Evolutionary conservation across 2,113 vertebrate species (phyloP).

Genomic region (Meles meles): DNA sequence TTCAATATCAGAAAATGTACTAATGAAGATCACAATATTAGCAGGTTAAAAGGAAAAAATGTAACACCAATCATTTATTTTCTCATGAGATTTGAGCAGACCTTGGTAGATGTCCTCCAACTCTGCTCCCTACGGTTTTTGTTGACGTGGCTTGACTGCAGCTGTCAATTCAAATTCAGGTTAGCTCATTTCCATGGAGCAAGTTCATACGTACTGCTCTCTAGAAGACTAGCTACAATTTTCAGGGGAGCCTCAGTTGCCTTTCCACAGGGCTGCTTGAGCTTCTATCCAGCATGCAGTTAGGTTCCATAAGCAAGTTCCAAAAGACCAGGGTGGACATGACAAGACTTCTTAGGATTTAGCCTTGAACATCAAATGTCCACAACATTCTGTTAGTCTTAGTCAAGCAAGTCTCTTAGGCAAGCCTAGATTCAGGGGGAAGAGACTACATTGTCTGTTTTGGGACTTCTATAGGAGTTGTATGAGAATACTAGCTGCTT

Average conservation of each 20-base stretch:
- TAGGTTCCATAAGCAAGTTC: not conserved
- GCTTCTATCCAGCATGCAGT: not conserved
- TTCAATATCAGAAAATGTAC: conserved; percentile 1
- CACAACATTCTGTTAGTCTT: not conserved
- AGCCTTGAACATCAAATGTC: not conserved
- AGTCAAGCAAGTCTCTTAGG: not conserved
- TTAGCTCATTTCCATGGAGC: not conserved
- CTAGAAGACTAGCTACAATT: not conserved
- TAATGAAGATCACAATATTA: not conserved
- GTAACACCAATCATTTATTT: not conserved
- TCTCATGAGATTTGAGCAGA: not conserved
- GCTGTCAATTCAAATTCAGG: not conserved
- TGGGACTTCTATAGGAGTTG: not conserved
- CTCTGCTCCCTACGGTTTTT: not conserved
- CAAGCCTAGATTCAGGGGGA: not conserved
- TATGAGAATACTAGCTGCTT: not conserved
- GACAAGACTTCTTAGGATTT: not conserved
- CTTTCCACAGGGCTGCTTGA: not conserved
- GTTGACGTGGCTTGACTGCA: not conserved
- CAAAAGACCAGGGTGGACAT: not conserved
- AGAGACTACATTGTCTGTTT: not conserved
- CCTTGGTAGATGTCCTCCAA: not conserved
- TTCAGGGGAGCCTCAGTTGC: not conserved
- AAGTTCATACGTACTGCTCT: not conserved
- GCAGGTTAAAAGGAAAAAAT: not conserved